Evolutionary conservation across 2,888 invertebrate genomes (phyloP).

Genomic region (Lutraria lutraria): DNA sequence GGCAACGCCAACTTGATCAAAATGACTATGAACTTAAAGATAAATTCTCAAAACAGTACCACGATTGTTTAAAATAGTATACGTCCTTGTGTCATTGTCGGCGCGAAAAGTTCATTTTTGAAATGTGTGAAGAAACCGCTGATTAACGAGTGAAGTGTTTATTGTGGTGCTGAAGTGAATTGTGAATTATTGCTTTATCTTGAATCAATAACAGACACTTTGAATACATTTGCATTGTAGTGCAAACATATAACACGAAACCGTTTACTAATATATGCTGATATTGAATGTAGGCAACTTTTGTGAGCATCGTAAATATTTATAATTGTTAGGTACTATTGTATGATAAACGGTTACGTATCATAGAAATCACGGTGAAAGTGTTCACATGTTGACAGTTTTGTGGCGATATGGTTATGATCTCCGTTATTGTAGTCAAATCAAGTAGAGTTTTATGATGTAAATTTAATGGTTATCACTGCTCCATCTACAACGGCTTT

Average conservation of each 20-base stretch:
- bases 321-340: background rate
- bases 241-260: background rate
- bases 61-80: no score
- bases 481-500: background rate
- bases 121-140: background rate
- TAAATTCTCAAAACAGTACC: no score
- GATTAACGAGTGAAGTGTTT: background rate
- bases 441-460: background rate
- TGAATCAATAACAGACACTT: background rate
- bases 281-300: background rate
- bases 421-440: background rate
- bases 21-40: no score
- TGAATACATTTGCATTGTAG: background rate
- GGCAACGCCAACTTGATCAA: no score
- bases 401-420: background rate
- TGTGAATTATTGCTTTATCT: background rate
- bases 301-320: background rate
- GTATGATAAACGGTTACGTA: background rate
- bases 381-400: background rate
- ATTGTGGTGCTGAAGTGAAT: background rate
- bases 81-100: background rate
- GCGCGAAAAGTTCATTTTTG: background rate
- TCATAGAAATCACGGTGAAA: background rate
- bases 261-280: conserved; percentile 8
- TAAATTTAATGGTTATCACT: background rate